These are phyloP conservation scores for Phoxinus dragarum DNA, from an alignment of 2,797 vertebrate genomes.

Conservation along the genomic window DNA sequence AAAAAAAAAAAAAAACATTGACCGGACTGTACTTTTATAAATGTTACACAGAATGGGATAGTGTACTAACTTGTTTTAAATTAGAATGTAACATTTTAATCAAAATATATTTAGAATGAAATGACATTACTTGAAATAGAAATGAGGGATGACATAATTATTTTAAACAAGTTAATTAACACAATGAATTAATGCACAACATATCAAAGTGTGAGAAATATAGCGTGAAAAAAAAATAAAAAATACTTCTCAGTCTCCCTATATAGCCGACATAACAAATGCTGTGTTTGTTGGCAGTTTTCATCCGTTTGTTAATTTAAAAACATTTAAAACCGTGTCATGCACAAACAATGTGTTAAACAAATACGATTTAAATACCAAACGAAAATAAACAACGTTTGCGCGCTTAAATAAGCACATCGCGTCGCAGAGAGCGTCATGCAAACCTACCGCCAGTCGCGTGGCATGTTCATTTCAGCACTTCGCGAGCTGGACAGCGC, in stretches of 20 bases:
- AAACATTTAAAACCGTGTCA: neutral
- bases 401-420: neutral
- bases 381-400: neutral
- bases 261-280: neutral
- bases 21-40: neutral
- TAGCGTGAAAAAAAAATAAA: neutral
- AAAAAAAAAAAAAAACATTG: neutral
- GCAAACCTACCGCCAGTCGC: constrained; percentile 70
- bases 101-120: neutral
- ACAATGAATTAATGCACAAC: neutral
- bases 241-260: neutral
- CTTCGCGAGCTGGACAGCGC: constrained; percentile 45
- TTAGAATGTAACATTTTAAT: neutral
- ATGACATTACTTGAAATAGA: neutral
- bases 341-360: neutral
- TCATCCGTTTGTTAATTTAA: neutral
- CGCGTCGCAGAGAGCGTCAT: constrained; percentile 2
- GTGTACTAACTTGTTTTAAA: neutral
- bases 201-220: neutral
- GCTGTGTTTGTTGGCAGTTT: neutral
- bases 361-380: neutral
- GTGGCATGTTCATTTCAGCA: constrained; percentile 47
- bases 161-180: neutral
- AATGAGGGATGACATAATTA: neutral
- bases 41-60: too few relatives aligned